Evolutionary conservation across 2,113 vertebrate genomes (phyloP).

Genomic region (Trogon surrucura): DNA sequence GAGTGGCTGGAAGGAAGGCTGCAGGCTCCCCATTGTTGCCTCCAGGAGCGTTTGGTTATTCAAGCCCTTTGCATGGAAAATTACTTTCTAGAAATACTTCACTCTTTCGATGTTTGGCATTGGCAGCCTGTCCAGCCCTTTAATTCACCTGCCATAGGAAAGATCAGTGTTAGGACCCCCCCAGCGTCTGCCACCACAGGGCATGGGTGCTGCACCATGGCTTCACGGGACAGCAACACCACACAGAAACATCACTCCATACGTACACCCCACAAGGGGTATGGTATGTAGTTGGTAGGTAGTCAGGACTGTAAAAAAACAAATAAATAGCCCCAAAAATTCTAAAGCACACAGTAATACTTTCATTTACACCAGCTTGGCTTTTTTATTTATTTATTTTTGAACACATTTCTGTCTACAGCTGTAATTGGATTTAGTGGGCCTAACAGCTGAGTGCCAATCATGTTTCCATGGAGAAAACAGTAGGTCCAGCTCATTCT

Average conservation of each 20-base stretch:
- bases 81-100: conserved; percentile 14
- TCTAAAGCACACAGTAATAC: background rate
- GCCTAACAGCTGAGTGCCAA: background rate
- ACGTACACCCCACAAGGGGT: background rate
- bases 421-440: conserved; percentile 15
- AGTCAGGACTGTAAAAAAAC: background rate
- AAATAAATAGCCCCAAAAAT: background rate
- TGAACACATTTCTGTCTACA: background rate
- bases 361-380: conserved; percentile 2
- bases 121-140: background rate
- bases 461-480: conserved; percentile 53
- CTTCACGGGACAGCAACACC: background rate
- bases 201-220: background rate
- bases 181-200: background rate
- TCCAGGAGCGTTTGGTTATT: background rate
- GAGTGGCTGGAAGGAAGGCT: background rate
- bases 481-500: background rate
- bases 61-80: conserved; percentile 2
- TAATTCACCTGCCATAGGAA: conserved; percentile 5
- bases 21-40: background rate
- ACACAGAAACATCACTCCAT: background rate
- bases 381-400: background rate
- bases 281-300: background rate
- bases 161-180: background rate
- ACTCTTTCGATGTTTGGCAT: background rate